A percentile compares a stretch with the other conserved stretches of the same genome.
These are phyloP conservation scores for Maconellicoccus hirsutus DNA, from an alignment of 1,140 invertebrate species.

Conservation along the genomic window DNA sequence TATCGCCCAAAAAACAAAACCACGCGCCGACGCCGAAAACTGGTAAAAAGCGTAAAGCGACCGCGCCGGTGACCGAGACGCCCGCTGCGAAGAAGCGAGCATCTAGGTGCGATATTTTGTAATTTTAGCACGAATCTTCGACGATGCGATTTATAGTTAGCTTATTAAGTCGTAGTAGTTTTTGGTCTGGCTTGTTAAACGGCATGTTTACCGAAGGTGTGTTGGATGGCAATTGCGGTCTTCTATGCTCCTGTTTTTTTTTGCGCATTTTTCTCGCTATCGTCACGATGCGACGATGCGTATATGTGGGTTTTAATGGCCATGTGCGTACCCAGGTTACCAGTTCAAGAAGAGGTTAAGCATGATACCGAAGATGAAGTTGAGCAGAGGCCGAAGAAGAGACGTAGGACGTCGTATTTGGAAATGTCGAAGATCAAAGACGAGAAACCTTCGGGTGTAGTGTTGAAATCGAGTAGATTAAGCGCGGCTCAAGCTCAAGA, in stretches of 20 bases:
- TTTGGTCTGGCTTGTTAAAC: too few relatives aligned
- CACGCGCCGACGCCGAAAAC: not conserved
- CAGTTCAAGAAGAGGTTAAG: not conserved
- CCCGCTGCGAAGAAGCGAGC: not conserved
- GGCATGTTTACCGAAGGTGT: not conserved
- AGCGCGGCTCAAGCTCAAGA: not conserved
- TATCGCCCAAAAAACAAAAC: not conserved
- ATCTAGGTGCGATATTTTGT: not conserved
- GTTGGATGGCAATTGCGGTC: too few relatives aligned
- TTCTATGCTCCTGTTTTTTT: too few relatives aligned
- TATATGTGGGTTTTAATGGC: not conserved
- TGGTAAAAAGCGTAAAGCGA: not conserved
- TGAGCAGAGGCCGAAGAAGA: not conserved
- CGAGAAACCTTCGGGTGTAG: not conserved
- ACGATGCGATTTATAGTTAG: too few relatives aligned
- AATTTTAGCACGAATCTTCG: too few relatives aligned
- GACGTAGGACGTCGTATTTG: not conserved
- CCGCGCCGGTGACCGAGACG: not conserved
- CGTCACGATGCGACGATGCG: not conserved
- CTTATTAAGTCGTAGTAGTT: not conserved
- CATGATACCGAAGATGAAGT: not conserved
- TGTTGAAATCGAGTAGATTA: not conserved
- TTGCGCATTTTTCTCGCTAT: too few relatives aligned
- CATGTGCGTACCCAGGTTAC: not conserved
- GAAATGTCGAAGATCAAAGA: not conserved